A percentile compares a stretch with the other conserved stretches of the same genome.
Evolutionary conservation across 1,140 invertebrate species (phyloP).

Genomic region (Cotesia glomerata): DNA sequence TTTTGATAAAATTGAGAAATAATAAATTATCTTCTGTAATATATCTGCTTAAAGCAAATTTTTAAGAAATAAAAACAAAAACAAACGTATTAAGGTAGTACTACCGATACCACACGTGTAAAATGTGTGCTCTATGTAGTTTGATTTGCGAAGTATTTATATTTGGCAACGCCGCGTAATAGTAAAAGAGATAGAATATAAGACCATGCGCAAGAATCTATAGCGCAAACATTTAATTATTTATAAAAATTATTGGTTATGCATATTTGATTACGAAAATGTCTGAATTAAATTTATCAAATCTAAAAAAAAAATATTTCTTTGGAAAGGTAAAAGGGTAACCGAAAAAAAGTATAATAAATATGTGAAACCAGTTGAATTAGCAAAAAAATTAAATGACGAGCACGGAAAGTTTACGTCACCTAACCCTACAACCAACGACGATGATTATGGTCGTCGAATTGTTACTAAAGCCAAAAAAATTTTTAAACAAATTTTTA

Average conservation of each 20-base stretch:
- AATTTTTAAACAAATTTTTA: too few species aligned
- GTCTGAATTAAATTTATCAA: neutral
- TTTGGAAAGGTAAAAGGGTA: neutral
- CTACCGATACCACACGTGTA: slow-evolving; percentile 1
- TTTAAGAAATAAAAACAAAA: too few species aligned
- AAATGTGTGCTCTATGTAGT: slow-evolving; percentile 31
- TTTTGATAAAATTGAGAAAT: too few species aligned
- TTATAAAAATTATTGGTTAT: neutral
- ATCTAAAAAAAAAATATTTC: neutral
- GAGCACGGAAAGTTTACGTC: neutral
- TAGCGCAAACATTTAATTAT: neutral
- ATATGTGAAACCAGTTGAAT: neutral
- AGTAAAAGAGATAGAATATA: neutral
- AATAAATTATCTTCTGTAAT: too few species aligned
- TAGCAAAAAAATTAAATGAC: neutral
- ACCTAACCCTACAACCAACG: neutral
- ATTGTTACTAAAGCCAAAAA: too few species aligned
- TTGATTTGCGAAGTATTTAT: slow-evolving; percentile 15
- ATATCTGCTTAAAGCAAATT: too few species aligned
- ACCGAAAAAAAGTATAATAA: neutral
- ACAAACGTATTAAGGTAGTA: too few species aligned
- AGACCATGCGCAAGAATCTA: neutral
- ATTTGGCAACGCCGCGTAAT: neutral
- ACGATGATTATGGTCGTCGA: too few species aligned
- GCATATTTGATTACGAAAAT: neutral